Percentiles rank a stretch among this genome's conserved stretches.
These are phyloP conservation scores for Oreochromis aureus DNA, from an alignment of 2,113 vertebrate species.

Conservation along the genomic window DNA sequence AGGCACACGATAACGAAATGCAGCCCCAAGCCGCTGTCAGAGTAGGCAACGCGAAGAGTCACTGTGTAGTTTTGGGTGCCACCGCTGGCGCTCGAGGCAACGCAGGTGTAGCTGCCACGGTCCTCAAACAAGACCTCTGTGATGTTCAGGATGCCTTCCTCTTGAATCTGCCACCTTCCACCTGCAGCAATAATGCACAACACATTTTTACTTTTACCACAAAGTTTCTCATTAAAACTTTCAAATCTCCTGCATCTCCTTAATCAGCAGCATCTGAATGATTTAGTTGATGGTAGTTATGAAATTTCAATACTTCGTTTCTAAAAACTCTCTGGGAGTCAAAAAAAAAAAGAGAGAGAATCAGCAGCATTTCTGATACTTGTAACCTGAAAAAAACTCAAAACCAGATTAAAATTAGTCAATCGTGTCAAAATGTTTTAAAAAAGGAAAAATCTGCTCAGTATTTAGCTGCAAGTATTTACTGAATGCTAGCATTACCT, in stretches of 20 bases:
- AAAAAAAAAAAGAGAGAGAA: not conserved
- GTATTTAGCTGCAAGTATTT: not conserved
- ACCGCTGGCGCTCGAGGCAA: conserved; percentile 5
- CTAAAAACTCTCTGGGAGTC: not conserved
- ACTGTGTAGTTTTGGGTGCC: conserved; percentile 75
- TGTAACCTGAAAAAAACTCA: not conserved
- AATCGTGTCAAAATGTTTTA: not conserved
- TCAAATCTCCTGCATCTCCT: not conserved
- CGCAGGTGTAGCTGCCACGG: conserved; percentile 87
- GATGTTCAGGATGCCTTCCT: conserved; percentile 81
- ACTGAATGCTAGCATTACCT: not conserved
- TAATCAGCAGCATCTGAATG: not conserved
- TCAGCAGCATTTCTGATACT: not conserved
- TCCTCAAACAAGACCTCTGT: conserved; percentile 82
- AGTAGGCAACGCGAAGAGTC: conserved; percentile 84
- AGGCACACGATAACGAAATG: conserved; percentile 91
- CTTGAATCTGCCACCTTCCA: conserved; percentile 78
- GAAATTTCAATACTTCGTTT: not conserved
- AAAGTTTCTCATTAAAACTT: not conserved
- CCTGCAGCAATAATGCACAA: conserved; percentile 48
- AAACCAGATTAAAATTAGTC: not conserved
- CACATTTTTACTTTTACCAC: not conserved
- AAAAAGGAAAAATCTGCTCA: not conserved
- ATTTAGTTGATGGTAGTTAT: not conserved
- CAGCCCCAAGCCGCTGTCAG: conserved; percentile 83